Conservation (phyloP, 37 sponge, comb jelly and placozoan species). For the Petrosia ficiformis region DNA sequence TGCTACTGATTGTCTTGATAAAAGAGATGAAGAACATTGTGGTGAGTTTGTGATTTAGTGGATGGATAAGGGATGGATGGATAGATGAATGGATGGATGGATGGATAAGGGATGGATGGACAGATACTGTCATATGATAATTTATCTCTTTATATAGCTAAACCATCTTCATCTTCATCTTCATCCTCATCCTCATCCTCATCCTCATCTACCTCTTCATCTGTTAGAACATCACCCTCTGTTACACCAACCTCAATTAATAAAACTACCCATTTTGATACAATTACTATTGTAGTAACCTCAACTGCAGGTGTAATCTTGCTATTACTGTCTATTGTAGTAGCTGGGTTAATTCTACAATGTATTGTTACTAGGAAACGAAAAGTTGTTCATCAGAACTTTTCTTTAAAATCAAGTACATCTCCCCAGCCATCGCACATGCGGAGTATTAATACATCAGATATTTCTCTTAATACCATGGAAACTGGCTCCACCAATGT, state of each 20-base stretch:
- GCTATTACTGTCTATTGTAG: not conserved
- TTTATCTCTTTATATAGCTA: not conserved
- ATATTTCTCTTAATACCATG: not conserved
- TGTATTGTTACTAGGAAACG: not conserved
- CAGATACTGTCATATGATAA: not conserved
- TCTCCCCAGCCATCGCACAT: conserved; percentile 5
- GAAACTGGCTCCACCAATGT: conserved; percentile 6
- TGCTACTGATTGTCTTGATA: not conserved
- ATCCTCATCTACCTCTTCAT: not conserved
- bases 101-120: not conserved
- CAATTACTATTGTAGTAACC: not conserved
- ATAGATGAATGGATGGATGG: not conserved
- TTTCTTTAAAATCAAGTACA: not conserved
- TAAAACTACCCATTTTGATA: not conserved
- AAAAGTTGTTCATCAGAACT: not conserved
- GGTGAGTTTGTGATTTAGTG: not conserved
- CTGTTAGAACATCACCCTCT: not conserved
- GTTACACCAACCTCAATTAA: not conserved
- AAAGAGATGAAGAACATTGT: not conserved
- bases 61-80: not conserved
- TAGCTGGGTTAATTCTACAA: too few relatives aligned
- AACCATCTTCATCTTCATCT: not conserved
- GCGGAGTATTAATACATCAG: not conserved
- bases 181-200: conserved; percentile 3
- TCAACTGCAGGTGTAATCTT: not conserved